Percentiles rank a stretch among this genome's conserved stretches.
Evolutionary conservation across 2,797 vertebrate genomes (phyloP).

Genomic region (Lophius americanus): DNA sequence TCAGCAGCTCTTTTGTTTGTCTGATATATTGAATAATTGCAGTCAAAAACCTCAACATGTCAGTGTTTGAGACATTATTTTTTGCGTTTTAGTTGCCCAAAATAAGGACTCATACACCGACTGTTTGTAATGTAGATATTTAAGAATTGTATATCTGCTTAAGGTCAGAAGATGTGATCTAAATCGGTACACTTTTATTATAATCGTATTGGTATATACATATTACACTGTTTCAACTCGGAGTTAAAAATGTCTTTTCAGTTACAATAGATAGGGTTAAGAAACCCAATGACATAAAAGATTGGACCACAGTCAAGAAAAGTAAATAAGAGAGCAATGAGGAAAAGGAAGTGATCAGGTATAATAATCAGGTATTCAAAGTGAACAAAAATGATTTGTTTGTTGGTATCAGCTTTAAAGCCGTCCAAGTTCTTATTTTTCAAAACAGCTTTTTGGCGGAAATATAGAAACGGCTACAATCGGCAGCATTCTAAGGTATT

Average conservation of each 20-base stretch:
- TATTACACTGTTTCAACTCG: not conserved
- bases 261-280: not conserved
- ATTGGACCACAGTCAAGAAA: not conserved
- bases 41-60: not conserved
- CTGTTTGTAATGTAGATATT: not conserved
- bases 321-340: not conserved
- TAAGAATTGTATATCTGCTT: not conserved
- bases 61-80: not conserved
- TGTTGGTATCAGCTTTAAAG: not conserved
- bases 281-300: not conserved
- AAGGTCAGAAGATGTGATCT: not conserved
- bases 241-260: not conserved
- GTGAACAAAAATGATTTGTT: not conserved
- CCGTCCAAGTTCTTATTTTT: not conserved
- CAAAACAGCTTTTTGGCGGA: not conserved
- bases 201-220: no score
- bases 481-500: no score
- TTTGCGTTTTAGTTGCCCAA: not conserved
- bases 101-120: not conserved
- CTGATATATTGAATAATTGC: not conserved
- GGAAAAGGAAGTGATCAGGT: no score
- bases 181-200: no score
- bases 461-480: not conserved
- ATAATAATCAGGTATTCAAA: not conserved
- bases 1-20: slow-evolving; percentile 20